Evolutionary conservation across 2,113 vertebrate species (phyloP).

Genomic region (Lepus americanus): DNA sequence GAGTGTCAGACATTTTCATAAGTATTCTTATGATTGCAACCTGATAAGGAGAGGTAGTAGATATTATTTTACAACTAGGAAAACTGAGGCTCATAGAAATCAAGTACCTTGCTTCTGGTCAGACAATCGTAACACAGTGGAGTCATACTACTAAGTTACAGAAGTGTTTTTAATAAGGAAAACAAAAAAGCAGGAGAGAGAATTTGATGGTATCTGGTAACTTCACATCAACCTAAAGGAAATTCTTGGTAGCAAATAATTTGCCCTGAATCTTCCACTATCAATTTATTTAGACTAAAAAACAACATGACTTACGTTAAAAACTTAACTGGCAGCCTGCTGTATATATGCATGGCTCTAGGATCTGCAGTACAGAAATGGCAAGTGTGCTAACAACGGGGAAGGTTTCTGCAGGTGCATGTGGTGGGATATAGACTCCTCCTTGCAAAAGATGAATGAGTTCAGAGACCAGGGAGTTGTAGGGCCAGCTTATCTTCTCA

Average conservation of each 20-base stretch:
- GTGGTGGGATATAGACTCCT: accelerated
- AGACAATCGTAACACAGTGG: background rate
- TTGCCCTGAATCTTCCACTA: background rate
- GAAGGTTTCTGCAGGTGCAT: accelerated
- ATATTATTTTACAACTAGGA: background rate
- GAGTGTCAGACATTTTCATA: background rate
- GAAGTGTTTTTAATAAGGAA: background rate
- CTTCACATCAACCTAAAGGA: background rate
- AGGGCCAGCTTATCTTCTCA: background rate
- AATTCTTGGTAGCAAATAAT: background rate
- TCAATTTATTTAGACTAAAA: background rate
- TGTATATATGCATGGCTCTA: background rate
- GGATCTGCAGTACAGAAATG: background rate
- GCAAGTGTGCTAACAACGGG: background rate
- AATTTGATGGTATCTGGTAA: background rate
- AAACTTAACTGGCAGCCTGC: background rate
- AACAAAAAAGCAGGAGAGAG: background rate
- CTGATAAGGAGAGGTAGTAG: background rate
- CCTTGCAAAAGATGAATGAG: background rate
- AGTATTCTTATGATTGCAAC: background rate
- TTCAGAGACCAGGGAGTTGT: background rate
- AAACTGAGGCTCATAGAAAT: background rate
- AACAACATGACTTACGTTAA: background rate
- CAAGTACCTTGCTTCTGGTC: too few species aligned
- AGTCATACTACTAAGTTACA: background rate